Conservation (phyloP, 2,797 vertebrate genomes). For the Scolopax rusticola region DNA sequence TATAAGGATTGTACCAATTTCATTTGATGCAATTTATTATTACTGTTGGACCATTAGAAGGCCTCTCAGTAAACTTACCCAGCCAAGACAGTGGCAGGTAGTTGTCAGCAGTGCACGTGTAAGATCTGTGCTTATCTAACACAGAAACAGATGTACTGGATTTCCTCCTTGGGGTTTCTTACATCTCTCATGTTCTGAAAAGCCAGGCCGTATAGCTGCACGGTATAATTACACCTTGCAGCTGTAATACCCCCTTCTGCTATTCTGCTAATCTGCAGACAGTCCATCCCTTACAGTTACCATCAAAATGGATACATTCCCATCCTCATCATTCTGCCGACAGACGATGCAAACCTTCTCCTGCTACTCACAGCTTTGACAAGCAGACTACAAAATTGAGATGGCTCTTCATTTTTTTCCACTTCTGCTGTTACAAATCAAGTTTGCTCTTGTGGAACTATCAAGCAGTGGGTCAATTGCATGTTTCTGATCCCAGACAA, state of each 20-base stretch:
- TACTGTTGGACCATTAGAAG: not conserved
- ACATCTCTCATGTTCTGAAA: not conserved
- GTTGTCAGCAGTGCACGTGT: not conserved
- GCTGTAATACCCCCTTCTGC: not conserved
- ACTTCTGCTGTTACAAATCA: not conserved
- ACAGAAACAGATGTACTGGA: not conserved
- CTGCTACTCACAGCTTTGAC: not conserved
- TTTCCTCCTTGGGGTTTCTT: not conserved
- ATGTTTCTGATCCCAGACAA: not conserved
- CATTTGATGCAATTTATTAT: not conserved
- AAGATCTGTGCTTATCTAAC: not conserved
- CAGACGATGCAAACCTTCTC: not conserved
- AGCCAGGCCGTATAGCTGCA: not conserved
- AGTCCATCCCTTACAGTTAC: not conserved
- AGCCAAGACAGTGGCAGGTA: not conserved
- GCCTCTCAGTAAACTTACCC: not conserved
- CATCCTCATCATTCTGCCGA: not conserved
- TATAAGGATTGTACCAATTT: not conserved
- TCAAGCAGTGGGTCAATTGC: not conserved
- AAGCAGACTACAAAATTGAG: not conserved
- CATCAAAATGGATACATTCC: not conserved
- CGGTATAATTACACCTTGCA: not conserved
- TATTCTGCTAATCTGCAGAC: not conserved
- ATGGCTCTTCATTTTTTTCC: not conserved
- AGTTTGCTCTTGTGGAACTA: not conserved